Base-by-base conservation (phyloP, 2,797 vertebrate species). In the Philypnodon macrostomus region DNA sequence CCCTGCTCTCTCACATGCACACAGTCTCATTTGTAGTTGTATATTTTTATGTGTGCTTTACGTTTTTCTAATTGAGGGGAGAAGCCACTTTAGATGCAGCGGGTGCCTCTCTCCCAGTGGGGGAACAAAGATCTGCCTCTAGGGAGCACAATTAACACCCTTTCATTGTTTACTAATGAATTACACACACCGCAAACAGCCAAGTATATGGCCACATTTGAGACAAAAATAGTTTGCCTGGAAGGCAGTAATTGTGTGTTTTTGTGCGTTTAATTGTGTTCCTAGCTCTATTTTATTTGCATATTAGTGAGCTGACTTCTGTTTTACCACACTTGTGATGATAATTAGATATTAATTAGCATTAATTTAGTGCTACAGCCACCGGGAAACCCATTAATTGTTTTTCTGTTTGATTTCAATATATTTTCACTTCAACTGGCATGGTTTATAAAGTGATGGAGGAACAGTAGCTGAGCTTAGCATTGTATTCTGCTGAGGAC, bases 81-180 rank as follows among this genome's bases (percentile, higher is more conserved):
- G 11, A 68, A 65, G 67, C 49, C 63, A 58, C 77, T 78, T 78
- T 63, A 84, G 66, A 79, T 76, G 63, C 68, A 59, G 60, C 52
- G 51, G 54, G 63, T 51, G 54, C 54, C 40, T 75, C 45, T 68
- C 37, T 67, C 75, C 64, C 80, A 55, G 68, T 64, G 55, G 70
- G 79, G 67, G 71, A 37, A 32, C 63, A 44, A 34, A 65, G 63
- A 78, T 65, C 63, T 68, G 70, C 53, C 83, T 80, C 84, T 77
- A 23, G 80, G 82, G 77, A 85, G 62, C 61, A 69, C 72, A 87
- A 77, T 84, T 85, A 84, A 74, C 15, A 49, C 67, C 49, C 74
- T 82, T 81, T 83, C 79, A 79, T 84, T 84, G 68, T 86, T 82
- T 81, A 58, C 74, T 88, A 81, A 88, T 85, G 63, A 86, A 85